phyloP scores from a whole-genome alignment of 2,113 vertebrate species.

The Syngnathus scovelli region DNA sequence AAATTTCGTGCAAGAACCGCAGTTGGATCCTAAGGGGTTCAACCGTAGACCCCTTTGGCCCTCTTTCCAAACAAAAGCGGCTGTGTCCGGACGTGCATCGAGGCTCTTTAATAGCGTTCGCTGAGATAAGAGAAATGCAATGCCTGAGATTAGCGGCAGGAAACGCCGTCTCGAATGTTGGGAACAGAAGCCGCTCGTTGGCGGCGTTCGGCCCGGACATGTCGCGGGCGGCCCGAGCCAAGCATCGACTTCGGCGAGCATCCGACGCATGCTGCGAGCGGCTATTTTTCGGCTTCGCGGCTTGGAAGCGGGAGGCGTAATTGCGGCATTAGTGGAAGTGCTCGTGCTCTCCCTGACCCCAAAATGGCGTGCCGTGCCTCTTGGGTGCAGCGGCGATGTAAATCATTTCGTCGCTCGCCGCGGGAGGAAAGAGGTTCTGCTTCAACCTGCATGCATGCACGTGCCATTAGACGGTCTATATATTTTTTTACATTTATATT shows the following conservation, averaged over 20 bases:
- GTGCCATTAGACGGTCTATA: constrained; percentile 34
- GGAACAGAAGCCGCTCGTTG: constrained; percentile 54
- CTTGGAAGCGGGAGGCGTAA: not conserved
- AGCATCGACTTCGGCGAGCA: constrained; percentile 18
- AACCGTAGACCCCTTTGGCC: too few species aligned
- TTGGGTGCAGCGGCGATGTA: constrained; percentile 40
- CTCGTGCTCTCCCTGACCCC: constrained; percentile 37
- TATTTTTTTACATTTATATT: not conserved
- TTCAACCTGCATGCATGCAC: constrained; percentile 28
- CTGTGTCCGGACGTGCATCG: constrained; percentile 19
- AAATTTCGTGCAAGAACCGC: not conserved
- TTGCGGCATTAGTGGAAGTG: constrained; percentile 12
- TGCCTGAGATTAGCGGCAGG: constrained; percentile 50
- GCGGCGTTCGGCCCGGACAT: constrained; percentile 38
- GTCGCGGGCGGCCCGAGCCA: constrained; percentile 20
- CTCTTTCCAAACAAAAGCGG: constrained; percentile 8
- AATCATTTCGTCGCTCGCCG: constrained; percentile 33
- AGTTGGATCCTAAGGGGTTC: not conserved
- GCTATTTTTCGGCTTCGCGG: constrained; percentile 13
- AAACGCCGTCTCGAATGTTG: constrained; percentile 59
- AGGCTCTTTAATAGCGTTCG: constrained; percentile 54
- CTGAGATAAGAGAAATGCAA: constrained; percentile 51
- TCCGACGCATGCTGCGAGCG: constrained; percentile 9
- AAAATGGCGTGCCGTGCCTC: constrained; percentile 34
- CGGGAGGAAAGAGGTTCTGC: constrained; percentile 18